Evolutionary conservation across 2,888 invertebrate genomes (phyloP), one percentile per base, ranked within the genome.

Genomic region (Oscheius onirici): DNA sequence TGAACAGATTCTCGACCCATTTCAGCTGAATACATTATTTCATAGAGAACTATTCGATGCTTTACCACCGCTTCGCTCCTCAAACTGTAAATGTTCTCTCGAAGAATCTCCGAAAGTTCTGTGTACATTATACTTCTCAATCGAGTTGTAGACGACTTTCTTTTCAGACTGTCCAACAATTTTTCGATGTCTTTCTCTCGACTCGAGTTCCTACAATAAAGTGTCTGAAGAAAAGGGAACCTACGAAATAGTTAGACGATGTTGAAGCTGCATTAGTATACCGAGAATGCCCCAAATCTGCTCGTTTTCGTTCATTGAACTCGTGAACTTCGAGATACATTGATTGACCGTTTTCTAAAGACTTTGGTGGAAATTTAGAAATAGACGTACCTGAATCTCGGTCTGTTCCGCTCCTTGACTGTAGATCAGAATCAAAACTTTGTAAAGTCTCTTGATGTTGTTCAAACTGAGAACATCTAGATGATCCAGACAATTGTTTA

Each of bases 251-350:
- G 66, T 24, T 11, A 52, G 41, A 11, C n/a, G 22, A 34, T 66
- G 8, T 17, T 52, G 22, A 1, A 75, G 28, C 49, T 79, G 76
- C 77, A 77, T 77, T 26, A 80, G 57, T 22, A 77, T 17, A 3
- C 75, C 79, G 20, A 79, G 26, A 13, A 79, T 49, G 6, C 78
- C 80, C 55, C 75, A 43, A 51, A 76, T 69, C 58, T 73, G 68
- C 40, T 76, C 79, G 2, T 71, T 61, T 3, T 74, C 70, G 43
- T 43, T 73, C 3, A 76, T 57, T 17, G 80, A 77, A 34, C 54
- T 54, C 0, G 52, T n/a, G 24, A 70, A 54, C 26, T 52, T 61
- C 17, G 24, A 13, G 6, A 70, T 43, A 1, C 28, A 52, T 34
- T 70, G 52, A 5, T 63, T 40, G 10, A 63, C 61, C 3, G 22